Conservation (phyloP, 1,140 invertebrate species). For the Pseudoatta argentina region DNA sequence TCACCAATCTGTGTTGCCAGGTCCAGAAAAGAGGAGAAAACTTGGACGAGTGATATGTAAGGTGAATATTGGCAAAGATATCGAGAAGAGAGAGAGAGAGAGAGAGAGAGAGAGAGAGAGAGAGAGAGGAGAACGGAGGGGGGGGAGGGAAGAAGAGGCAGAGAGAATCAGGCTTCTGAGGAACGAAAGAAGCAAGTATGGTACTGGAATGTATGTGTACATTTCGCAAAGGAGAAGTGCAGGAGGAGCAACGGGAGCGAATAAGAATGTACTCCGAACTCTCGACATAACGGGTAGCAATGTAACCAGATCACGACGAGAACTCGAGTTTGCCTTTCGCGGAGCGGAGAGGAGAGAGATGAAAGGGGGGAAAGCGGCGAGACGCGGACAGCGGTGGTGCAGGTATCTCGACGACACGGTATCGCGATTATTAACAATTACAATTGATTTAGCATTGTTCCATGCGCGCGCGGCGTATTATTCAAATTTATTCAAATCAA, state of each 20-base stretch:
- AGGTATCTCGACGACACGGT: slow-evolving; percentile 66
- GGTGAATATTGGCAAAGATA: slow-evolving; percentile 51
- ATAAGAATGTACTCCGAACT: slow-evolving; percentile 79
- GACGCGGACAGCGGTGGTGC: background rate
- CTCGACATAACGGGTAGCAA: slow-evolving; percentile 82
- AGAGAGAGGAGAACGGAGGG: background rate
- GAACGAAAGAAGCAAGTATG: slow-evolving; percentile 59
- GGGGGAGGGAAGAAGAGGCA: slow-evolving; percentile 2
- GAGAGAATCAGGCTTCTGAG: slow-evolving; percentile 17
- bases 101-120: background rate
- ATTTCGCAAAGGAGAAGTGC: slow-evolving; percentile 34
- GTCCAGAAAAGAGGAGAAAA: slow-evolving; percentile 32
- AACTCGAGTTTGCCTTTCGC: slow-evolving; percentile 50
- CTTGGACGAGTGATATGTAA: slow-evolving; percentile 56
- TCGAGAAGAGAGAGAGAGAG: slow-evolving; percentile 18
- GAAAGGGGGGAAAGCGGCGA: slow-evolving; percentile 24
- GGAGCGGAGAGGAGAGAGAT: slow-evolving; percentile 33
- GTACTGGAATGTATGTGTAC: background rate
- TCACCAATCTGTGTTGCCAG: slow-evolving; percentile 53
- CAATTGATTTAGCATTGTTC: slow-evolving; percentile 82
- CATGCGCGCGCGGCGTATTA: slow-evolving; percentile 73
- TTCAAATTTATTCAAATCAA: slow-evolving; percentile 83
- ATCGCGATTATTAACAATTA: slow-evolving; percentile 83
- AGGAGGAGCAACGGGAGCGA: slow-evolving; percentile 56
- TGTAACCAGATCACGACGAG: slow-evolving; percentile 82